A percentile compares a stretch with the other conserved stretches of the same genome.
These are phyloP conservation scores for Brenthis daphne DNA, from an alignment of 2,888 invertebrate species.

Conservation along the genomic window DNA sequence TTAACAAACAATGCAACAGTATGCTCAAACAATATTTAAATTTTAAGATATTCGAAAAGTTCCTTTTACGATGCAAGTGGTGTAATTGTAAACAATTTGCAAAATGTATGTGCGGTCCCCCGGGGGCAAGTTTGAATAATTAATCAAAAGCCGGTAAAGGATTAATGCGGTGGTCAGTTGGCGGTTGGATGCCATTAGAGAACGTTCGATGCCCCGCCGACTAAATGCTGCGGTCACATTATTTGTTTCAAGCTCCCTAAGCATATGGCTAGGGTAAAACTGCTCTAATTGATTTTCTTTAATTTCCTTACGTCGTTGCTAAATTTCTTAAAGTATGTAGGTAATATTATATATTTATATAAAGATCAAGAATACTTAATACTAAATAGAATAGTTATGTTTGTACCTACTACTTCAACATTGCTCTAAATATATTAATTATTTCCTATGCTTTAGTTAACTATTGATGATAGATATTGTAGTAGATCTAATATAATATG, in stretches of 20 bases:
- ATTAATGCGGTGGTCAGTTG: constrained; percentile 80
- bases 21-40: not conserved
- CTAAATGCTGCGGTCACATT: constrained; percentile 76
- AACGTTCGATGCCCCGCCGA: constrained; percentile 71
- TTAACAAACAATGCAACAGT: too few relatives aligned
- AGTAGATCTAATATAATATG: too few relatives aligned
- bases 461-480: too few relatives aligned
- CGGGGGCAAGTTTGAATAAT: constrained; percentile 76
- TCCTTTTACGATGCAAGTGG: constrained; percentile 36
- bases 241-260: constrained; percentile 56
- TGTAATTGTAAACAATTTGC: constrained; percentile 67
- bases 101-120: constrained; percentile 59
- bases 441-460: too few relatives aligned
- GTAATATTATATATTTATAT: too few relatives aligned
- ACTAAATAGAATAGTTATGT: too few relatives aligned
- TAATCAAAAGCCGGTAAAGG: constrained; percentile 79
- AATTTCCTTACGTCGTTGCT: constrained; percentile 27
- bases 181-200: constrained; percentile 79
- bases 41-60: constrained; percentile 23
- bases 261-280: constrained; percentile 50
- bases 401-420: too few relatives aligned
- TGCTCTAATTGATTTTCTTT: constrained; percentile 46
- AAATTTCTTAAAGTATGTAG: too few relatives aligned
- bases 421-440: too few relatives aligned
- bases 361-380: too few relatives aligned